phyloP scores from a whole-genome alignment of 2,797 vertebrate genomes.

The Aselliscus stoliczkanus region DNA sequence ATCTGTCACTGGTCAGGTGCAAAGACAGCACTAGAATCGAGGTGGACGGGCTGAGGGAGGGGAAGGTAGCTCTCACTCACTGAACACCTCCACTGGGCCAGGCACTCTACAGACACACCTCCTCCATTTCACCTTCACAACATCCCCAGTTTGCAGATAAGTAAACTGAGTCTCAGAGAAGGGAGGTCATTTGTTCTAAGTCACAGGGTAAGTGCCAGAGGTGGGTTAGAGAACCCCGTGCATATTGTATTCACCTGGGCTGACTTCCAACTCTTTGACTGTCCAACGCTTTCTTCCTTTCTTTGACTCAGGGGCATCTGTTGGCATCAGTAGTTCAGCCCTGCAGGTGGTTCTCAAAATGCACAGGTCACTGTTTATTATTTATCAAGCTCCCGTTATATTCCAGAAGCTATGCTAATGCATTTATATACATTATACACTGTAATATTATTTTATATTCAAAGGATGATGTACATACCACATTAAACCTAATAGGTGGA shows the following conservation, averaged over 20 bases:
- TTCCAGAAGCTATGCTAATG: not conserved
- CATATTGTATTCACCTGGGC: not conserved
- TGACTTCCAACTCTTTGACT: not conserved
- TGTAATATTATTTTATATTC: not conserved
- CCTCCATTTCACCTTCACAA: not conserved
- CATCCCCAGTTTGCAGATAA: not conserved
- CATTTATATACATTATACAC: not conserved
- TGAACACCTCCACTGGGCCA: not conserved
- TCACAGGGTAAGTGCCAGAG: not conserved
- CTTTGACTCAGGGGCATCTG: not conserved
- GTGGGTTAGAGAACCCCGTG: not conserved
- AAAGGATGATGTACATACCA: not conserved
- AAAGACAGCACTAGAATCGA: not conserved
- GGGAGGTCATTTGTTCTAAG: not conserved
- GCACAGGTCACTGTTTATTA: not conserved
- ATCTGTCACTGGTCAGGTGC: not conserved
- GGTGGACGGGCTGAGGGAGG: rapidly evolving
- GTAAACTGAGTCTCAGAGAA: not conserved
- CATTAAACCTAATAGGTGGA: not conserved
- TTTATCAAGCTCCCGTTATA: not conserved
- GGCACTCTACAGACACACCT: not conserved
- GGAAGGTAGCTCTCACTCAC: not conserved
- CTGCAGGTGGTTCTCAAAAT: not conserved
- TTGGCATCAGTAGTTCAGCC: not conserved
- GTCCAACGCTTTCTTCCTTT: not conserved